phyloP scores from a whole-genome alignment of 2,113 vertebrate species.

The Oriolus oriolus region DNA sequence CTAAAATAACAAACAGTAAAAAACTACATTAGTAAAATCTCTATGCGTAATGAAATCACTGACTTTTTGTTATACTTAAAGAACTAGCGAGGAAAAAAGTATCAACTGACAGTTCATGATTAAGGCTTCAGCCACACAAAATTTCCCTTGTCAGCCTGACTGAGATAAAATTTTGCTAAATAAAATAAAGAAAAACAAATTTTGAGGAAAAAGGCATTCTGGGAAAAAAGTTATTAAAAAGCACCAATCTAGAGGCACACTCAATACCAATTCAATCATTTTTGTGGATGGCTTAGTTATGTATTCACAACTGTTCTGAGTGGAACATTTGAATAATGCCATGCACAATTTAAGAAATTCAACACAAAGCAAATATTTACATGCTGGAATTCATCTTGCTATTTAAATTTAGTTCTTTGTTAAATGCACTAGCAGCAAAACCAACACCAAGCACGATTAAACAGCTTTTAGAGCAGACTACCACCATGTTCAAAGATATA shows the following conservation, averaged over 20 bases:
- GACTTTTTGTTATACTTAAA: neutral
- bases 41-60: neutral
- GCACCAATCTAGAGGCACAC: neutral
- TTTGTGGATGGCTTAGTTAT: neutral
- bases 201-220: neutral
- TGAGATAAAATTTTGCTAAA: neutral
- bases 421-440: neutral
- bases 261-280: neutral
- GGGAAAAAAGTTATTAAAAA: neutral
- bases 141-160: neutral
- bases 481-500: neutral
- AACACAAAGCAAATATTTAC: neutral
- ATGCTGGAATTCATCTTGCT: neutral
- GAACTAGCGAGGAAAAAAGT: fast-evolving
- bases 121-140: neutral
- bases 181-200: neutral
- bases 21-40: neutral
- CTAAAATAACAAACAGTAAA: neutral
- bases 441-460: neutral
- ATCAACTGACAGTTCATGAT: neutral
- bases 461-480: neutral
- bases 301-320: neutral
- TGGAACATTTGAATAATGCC: neutral
- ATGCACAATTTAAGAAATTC: neutral
- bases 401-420: neutral